phyloP scores from a whole-genome alignment of 2,888 invertebrate species.

The Lissonota sp. region DNA sequence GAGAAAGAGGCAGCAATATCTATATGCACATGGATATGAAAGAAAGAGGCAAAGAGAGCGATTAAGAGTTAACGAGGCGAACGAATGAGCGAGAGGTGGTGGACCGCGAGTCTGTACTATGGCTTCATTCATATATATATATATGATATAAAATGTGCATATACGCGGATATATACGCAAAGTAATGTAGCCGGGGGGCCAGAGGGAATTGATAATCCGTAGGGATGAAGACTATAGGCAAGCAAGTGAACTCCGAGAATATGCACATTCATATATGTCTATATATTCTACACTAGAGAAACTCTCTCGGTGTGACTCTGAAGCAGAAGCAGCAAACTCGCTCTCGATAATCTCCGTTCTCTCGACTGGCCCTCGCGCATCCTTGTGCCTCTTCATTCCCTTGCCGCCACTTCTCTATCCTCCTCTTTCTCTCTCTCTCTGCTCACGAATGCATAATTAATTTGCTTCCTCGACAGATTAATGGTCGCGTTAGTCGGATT shows the following conservation, averaged over 20 bases:
- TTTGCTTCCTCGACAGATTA: slow-evolving; percentile 74
- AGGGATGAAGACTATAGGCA: slow-evolving; percentile 53
- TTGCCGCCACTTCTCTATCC: slow-evolving; percentile 45
- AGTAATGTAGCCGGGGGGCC: slow-evolving; percentile 40
- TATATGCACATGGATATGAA: neutral
- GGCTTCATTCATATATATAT: slow-evolving; percentile 39
- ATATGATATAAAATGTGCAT: slow-evolving; percentile 20
- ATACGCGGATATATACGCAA: slow-evolving; percentile 18
- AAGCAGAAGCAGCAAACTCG: slow-evolving; percentile 56
- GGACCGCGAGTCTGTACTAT: slow-evolving; percentile 48
- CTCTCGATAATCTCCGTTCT: slow-evolving; percentile 63
- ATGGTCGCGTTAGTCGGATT: slow-evolving; percentile 69
- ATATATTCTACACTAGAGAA: slow-evolving; percentile 34
- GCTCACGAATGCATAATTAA: slow-evolving; percentile 74
- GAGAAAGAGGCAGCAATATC: neutral
- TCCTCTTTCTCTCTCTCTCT: slow-evolving; percentile 39
- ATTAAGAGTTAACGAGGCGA: slow-evolving; percentile 66
- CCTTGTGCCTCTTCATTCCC: slow-evolving; percentile 49
- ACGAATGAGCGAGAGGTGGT: slow-evolving; percentile 61
- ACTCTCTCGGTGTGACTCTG: slow-evolving; percentile 46
- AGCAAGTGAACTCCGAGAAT: slow-evolving; percentile 52
- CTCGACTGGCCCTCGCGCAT: slow-evolving; percentile 19
- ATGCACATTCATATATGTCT: slow-evolving; percentile 26
- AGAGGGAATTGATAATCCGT: slow-evolving; percentile 63
- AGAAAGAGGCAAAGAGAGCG: slow-evolving; percentile 50